Evolutionary conservation across 2,888 invertebrate genomes (phyloP).

Genomic region (Trissoscelio sp.): DNA sequence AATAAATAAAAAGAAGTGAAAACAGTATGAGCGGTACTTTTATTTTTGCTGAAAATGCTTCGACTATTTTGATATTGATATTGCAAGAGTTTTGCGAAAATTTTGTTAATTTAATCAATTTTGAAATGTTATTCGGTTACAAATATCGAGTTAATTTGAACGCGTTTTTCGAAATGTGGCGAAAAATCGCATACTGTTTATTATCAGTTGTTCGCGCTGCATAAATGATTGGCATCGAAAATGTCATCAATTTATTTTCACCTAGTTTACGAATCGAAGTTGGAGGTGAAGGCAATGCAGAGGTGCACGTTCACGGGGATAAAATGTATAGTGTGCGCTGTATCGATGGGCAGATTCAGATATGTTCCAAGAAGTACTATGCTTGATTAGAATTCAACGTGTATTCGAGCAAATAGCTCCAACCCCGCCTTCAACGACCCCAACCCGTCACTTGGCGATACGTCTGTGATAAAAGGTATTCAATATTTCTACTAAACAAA

Average conservation of each 20-base stretch:
- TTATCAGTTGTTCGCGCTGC: conserved; percentile 5
- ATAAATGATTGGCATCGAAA: conserved; percentile 49
- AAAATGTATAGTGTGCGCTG: conserved; percentile 78
- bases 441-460: conserved; percentile 69
- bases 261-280: conserved; percentile 57
- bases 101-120: conserved; percentile 12
- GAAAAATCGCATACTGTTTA: conserved; percentile 16
- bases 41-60: background rate
- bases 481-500: conserved; percentile 67
- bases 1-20: background rate
- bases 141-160: conserved; percentile 13
- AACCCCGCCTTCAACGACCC: conserved; percentile 75
- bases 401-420: conserved; percentile 74
- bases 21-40: background rate
- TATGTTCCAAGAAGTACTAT: conserved; percentile 81
- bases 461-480: conserved; percentile 67
- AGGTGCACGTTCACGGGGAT: conserved; percentile 63
- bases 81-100: background rate
- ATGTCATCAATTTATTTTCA: conserved; percentile 65
- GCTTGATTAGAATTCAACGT: conserved; percentile 80
- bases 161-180: background rate
- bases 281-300: conserved; percentile 51
- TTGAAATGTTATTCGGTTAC: background rate
- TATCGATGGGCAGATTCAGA: conserved; percentile 80
- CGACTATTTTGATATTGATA: background rate